Evolutionary conservation across 2,113 vertebrate species (phyloP), one percentile per base, ranked within the genome.

Genomic region (Camelus dromedarius): DNA sequence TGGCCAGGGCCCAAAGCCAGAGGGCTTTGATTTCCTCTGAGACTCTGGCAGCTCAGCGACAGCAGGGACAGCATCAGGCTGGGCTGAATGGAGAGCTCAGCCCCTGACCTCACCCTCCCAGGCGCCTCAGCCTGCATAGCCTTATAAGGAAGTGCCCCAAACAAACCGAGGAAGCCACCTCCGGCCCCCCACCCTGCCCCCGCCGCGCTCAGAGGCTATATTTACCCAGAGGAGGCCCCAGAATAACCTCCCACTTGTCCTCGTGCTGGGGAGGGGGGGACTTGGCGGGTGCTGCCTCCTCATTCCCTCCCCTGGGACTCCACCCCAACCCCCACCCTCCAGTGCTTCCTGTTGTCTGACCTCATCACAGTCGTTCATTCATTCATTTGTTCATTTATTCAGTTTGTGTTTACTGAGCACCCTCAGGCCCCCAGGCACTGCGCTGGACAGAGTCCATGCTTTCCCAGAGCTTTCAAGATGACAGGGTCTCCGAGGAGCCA

Each of bases 91-190:
- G 90, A 83, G 83, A 28, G 85, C 91, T 92, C 69, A 81, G 97
- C 85, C 95, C 92, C 97, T 97, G 97, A 98, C 95, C 97, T 98
- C 96, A 96, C 96, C 96, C 86, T 93, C 86, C n/a, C 11, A 18
- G 94, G 95, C 60, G 75, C 96, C 92, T 82, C 58, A 6, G 92
- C 48, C 80, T 32, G 70, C 85, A 50, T 35, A 2, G 76, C 97
- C 97, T 97, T 97, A 98, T 97, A 97, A 96, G 97, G 97, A 97
- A 97, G 90, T 64, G 92, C 89, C 97, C 95, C 96, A 96, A 97
- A 97, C 96, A 96, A 97, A 91, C 79, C 2, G 24, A 96, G 97
- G 97, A 97, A 96, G 97, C 97, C 93, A 96, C 90, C 96, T 96
- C 96, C 67, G 81, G 90, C 73, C 84, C 84, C 88, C 75, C 88